Percentiles rank a stretch among this genome's conserved stretches.
Evolutionary conservation across 1,140 invertebrate species (phyloP).

Genomic region (Gryon sp.): DNA sequence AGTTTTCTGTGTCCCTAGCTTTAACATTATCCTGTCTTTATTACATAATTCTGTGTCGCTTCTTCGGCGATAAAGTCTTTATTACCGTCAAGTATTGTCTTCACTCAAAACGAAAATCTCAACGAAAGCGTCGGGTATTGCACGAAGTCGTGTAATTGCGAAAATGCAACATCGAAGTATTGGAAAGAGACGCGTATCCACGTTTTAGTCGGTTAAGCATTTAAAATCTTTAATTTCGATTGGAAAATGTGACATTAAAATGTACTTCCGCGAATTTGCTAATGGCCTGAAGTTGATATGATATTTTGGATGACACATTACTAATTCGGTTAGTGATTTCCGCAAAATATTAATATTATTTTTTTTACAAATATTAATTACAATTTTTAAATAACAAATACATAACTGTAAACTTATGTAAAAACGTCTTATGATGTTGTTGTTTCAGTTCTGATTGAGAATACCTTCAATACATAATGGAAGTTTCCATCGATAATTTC

Average conservation of each 20-base stretch:
- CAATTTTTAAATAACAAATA: too few species aligned
- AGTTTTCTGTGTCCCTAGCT: not conserved
- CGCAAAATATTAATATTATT: too few species aligned
- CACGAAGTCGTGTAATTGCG: conserved; percentile 28
- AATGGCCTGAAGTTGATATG: conserved; percentile 5
- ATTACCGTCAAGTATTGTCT: conserved; percentile 54
- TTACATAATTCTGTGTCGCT: conserved; percentile 52
- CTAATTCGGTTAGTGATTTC: too few species aligned
- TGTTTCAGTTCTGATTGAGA: too few species aligned
- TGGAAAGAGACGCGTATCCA: conserved; percentile 2
- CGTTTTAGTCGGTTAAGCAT: conserved; percentile 12
- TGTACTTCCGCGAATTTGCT: not conserved
- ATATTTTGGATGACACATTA: conserved; percentile 4
- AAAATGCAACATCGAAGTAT: conserved; percentile 29
- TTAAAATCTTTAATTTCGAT: conserved; percentile 12
- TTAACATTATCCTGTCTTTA: conserved; percentile 53
- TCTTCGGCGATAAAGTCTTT: conserved; percentile 51
- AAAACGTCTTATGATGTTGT: too few species aligned
- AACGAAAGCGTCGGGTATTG: conserved; percentile 39
- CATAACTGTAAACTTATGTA: too few species aligned
- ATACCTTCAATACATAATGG: too few species aligned
- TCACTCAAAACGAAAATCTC: conserved; percentile 44
- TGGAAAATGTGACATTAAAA: conserved; percentile 24
- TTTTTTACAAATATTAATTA: too few species aligned
- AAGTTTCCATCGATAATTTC: too few species aligned